A percentile compares a stretch with the other conserved stretches of the same genome.
These are phyloP conservation scores for Chionoecetes opilio DNA, from an alignment of 1,140 invertebrate species.

Conservation along the genomic window DNA sequence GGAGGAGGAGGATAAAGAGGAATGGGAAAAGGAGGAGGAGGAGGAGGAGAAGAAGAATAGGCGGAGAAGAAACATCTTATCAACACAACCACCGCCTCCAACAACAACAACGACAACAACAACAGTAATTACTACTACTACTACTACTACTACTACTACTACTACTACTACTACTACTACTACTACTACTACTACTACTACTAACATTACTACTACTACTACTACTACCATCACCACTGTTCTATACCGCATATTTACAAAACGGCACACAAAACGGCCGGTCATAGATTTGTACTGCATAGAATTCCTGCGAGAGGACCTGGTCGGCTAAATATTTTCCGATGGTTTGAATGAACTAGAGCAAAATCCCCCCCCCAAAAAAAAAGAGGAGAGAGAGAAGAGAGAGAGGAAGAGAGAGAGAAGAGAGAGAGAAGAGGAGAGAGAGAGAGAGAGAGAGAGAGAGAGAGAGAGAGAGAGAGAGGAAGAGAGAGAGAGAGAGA, in stretches of 20 bases:
- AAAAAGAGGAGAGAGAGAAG: constrained; percentile 43
- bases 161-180: constrained; percentile 11
- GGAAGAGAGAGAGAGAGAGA: not conserved
- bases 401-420: too few species aligned
- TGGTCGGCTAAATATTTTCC: too few species aligned
- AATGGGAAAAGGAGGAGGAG: not conserved
- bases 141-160: constrained; percentile 11
- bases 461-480: constrained; percentile 51
- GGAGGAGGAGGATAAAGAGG: not conserved
- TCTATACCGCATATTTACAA: not conserved
- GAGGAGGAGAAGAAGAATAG: not conserved
- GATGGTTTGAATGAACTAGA: too few species aligned
- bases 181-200: not conserved
- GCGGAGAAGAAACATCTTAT: not conserved
- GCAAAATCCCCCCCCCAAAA: too few species aligned
- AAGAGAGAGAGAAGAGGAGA: too few species aligned
- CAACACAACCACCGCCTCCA: too few species aligned
- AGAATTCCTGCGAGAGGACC: too few species aligned
- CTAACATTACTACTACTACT: not conserved
- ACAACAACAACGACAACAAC: not conserved
- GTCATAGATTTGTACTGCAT: not conserved
- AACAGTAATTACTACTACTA: not conserved
- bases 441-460: constrained; percentile 51
- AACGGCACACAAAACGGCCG: not conserved
- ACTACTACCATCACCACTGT: too few species aligned